These are phyloP conservation scores for Girardia tigrina DNA, from an alignment of 2,888 invertebrate genomes.

Conservation along the genomic window DNA sequence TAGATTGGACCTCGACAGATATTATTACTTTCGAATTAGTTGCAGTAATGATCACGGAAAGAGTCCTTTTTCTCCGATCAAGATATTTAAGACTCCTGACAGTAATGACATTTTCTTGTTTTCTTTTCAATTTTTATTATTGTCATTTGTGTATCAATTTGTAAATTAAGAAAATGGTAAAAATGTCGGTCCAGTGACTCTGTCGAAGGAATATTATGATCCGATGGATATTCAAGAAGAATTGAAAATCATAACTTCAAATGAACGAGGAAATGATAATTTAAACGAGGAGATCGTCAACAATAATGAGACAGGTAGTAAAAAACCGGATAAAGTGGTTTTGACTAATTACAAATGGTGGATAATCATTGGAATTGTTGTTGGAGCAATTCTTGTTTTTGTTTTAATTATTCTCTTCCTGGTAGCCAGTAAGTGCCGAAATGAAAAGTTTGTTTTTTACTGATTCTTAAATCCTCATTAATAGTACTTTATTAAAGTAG, in stretches of 20 bases:
- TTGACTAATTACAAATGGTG: slow-evolving; percentile 1
- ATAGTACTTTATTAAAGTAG: neutral
- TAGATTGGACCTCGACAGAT: neutral
- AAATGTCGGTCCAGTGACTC: neutral
- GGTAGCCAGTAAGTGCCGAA: neutral
- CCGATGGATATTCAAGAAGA: neutral
- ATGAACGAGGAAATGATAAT: neutral
- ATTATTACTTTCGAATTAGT: slow-evolving; percentile 15
- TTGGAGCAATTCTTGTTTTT: neutral
- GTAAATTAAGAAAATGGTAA: neutral
- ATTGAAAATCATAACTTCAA: neutral
- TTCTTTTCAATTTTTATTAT: neutral
- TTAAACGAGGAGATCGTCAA: neutral
- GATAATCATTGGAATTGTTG: neutral
- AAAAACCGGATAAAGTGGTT: neutral
- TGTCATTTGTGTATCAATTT: neutral
- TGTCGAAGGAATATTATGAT: slow-evolving; percentile 10
- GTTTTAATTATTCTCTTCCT: neutral
- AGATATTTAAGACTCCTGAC: slow-evolving; percentile 25
- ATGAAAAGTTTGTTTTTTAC: neutral
- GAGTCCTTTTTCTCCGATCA: slow-evolving; percentile 27
- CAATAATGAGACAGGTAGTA: neutral
- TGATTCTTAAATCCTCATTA: neutral
- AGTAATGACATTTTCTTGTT: slow-evolving; percentile 12
- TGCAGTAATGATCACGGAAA: slow-evolving; percentile 15